Evolutionary conservation across 1,140 invertebrate species (phyloP).

Genomic region (Drosophila arawakana): DNA sequence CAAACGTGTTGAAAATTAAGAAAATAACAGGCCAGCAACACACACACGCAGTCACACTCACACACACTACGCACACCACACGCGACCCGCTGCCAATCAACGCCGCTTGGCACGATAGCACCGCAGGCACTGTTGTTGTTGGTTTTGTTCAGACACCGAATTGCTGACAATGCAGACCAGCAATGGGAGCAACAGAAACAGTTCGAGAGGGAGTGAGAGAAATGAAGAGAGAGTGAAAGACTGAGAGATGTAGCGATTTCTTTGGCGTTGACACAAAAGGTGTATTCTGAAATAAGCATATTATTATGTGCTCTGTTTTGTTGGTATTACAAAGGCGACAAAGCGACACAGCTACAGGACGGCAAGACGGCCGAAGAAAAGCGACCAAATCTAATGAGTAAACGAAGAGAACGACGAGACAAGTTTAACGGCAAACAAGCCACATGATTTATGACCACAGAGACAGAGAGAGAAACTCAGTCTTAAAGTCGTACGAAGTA

Average conservation of each 20-base stretch:
- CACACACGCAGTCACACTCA: slow-evolving; percentile 12
- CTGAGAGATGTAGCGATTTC: neutral
- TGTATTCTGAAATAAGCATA: slow-evolving; percentile 77
- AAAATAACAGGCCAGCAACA: slow-evolving; percentile 70
- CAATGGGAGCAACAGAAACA: neutral
- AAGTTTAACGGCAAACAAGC: slow-evolving; percentile 62
- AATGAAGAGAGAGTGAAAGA: neutral
- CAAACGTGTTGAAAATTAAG: slow-evolving; percentile 82
- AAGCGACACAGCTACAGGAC: slow-evolving; percentile 46
- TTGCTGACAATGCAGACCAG: slow-evolving; percentile 59
- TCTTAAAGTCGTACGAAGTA: neutral
- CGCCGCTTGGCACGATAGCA: slow-evolving; percentile 48
- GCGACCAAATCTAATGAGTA: slow-evolving; percentile 73
- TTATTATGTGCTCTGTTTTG: slow-evolving; percentile 68
- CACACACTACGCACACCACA: slow-evolving; percentile 26
- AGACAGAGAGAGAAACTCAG: slow-evolving; percentile 14
- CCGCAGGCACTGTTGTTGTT: slow-evolving; percentile 40
- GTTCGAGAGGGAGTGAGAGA: neutral
- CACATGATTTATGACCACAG: slow-evolving; percentile 68
- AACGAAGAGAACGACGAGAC: slow-evolving; percentile 58
- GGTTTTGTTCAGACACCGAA: slow-evolving; percentile 37
- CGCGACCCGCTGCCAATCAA: slow-evolving; percentile 69
- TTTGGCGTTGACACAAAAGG: slow-evolving; percentile 73
- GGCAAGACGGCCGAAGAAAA: neutral
- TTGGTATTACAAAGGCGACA: slow-evolving; percentile 56